Evolutionary conservation across 2,113 vertebrate species (phyloP), one percentile per base, ranked within the genome.

Genomic region (Oncorhynchus mykiss): DNA sequence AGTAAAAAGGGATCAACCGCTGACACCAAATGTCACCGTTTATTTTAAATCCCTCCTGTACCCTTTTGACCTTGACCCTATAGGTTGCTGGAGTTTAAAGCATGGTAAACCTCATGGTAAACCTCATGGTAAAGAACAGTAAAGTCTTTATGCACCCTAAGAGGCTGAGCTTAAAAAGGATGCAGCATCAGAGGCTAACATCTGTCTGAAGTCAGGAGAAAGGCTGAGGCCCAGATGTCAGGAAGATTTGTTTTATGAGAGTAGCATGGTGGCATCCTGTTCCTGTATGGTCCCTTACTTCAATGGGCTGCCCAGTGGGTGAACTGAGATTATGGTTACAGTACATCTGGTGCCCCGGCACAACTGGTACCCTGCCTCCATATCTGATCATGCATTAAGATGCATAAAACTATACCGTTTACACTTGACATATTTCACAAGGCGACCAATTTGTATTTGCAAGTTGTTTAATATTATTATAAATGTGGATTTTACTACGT

Each of bases 161-260:
- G 51, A 54, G 51, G 16, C 16, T 45, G 39, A 88, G 90, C 84
- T 88, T 90, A 90, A 79, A 45, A 45, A 45, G 1, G 39, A 59
- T 16, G 62, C 34, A 68, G 62, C 34, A 68, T 70, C 14, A 22
- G 68, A 83, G 77, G 60, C 82, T 83, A 90, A 85, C 91, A 91
- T 88, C 89, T 91, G 90, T 89, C 84, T 83, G 74, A 57, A 80
- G 84, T 80, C 83, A 85, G 74, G 89, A 81, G 91, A 89, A 39
- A 89, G 88, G 87, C 90, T 86, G 88, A 88, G 88, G 87, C 82
- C 85, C 90, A 92, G 89, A 91, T 92, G 91, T 89, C 79, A 75
- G 70, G 72, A 45, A 80, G 88, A 90, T 91, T 90, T 90, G 89
- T 91, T 83, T 92, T 90, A 91, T 89, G 85, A 87, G 39, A 45